Evolutionary conservation across 2,888 invertebrate species (phyloP).

Genomic region (Drosophila koepferae): DNA sequence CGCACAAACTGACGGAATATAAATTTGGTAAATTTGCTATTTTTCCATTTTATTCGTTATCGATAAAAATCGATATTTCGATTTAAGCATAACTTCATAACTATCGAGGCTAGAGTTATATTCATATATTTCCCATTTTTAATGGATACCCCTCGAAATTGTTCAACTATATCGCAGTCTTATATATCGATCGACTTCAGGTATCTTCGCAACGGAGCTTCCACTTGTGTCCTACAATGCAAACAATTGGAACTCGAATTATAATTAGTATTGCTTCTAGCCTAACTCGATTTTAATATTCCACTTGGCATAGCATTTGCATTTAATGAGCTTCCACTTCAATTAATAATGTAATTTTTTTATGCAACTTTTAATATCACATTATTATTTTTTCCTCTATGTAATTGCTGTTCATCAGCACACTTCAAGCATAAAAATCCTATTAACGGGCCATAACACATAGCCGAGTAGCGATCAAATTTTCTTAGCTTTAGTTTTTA

Average conservation of each 20-base stretch:
- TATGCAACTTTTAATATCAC: conserved; percentile 10
- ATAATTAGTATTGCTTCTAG: conserved; percentile 12
- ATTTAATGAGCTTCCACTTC: conserved; percentile 57
- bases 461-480: not conserved
- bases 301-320: conserved; percentile 47
- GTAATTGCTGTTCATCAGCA: conserved; percentile 1
- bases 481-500: not conserved
- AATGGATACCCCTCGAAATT: not conserved
- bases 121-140: not conserved
- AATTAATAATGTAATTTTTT: conserved; percentile 32
- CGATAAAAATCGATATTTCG: not conserved
- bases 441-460: not conserved
- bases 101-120: too few relatives aligned
- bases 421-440: not conserved
- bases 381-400: conserved; percentile 1
- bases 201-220: not conserved
- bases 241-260: conserved; percentile 30
- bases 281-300: conserved; percentile 12
- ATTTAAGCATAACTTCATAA: not conserved
- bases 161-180: not conserved
- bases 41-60: not conserved
- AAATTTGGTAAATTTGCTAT: not conserved
- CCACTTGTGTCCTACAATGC: not conserved
- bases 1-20: too few relatives aligned
- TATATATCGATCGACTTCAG: not conserved